A percentile compares a stretch with the other conserved stretches of the same genome.
These are phyloP conservation scores for Agrotis ipsilon DNA, from an alignment of 2,888 invertebrate genomes.

Conservation along the genomic window DNA sequence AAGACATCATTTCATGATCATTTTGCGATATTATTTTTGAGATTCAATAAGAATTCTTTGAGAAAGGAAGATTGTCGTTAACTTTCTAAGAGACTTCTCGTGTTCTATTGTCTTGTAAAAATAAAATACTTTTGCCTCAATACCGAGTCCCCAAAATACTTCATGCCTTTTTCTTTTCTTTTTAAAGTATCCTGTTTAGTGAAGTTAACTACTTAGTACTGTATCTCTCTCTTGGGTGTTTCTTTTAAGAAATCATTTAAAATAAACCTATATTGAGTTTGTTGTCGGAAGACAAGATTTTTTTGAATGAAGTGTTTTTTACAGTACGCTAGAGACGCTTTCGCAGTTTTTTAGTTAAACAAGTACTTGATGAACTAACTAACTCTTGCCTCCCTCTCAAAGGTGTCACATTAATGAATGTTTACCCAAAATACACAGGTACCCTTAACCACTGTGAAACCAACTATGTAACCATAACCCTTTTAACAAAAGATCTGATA, in stretches of 20 bases:
- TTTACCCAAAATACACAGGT: no score
- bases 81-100: not conserved
- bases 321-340: not conserved
- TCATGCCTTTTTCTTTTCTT: not conserved
- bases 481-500: conserved; percentile 12
- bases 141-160: not conserved
- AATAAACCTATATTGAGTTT: not conserved
- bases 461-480: not conserved
- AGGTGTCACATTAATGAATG: no score
- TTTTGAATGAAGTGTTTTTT: not conserved
- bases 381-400: no score
- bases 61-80: not conserved
- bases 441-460: not conserved
- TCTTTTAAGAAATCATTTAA: not conserved
- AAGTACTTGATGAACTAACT: no score
- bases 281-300: not conserved
- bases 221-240: not conserved
- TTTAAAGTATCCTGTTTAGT: not conserved
- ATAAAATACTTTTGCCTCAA: no score
- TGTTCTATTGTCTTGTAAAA: no score
- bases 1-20: not conserved
- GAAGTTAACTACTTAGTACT: not conserved
- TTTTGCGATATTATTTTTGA: not conserved
- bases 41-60: not conserved
- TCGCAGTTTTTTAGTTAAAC: not conserved